Conservation (phyloP, 2,888 invertebrate species). For the Metacarcinus magister region DNA sequence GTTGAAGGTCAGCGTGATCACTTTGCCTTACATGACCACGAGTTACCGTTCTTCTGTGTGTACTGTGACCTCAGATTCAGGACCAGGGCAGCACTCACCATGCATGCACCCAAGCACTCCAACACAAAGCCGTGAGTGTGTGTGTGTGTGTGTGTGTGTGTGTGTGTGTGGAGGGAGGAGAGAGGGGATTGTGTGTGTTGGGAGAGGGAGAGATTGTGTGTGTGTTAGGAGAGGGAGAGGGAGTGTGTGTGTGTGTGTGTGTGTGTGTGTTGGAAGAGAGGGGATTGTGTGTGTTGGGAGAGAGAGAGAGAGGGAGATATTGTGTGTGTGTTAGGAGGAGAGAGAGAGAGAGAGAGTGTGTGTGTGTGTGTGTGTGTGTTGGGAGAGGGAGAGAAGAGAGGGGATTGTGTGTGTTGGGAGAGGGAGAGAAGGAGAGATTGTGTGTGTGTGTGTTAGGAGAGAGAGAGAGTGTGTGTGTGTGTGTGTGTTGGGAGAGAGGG, state of each 20-base stretch:
- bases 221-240: no score
- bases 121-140: slow-evolving; percentile 86
- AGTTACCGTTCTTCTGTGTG: slow-evolving; percentile 86
- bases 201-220: no score
- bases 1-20: slow-evolving; percentile 74
- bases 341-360: no score
- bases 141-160: background rate
- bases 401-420: background rate
- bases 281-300: no score
- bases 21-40: slow-evolving; percentile 85
- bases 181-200: background rate
- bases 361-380: no score
- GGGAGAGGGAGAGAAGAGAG: background rate
- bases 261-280: no score
- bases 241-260: no score
- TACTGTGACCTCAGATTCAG: slow-evolving; percentile 86
- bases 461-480: no score
- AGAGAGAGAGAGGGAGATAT: no score
- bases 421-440: background rate
- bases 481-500: no score
- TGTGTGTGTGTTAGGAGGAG: no score
- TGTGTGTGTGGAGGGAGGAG: background rate
- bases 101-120: slow-evolving; percentile 87
- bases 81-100: slow-evolving; percentile 86
- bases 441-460: no score